Percentiles rank a stretch among this genome's conserved stretches.
Conservation (phyloP, 2,797 vertebrate genomes). For the Sebastes diaconus region DNA sequence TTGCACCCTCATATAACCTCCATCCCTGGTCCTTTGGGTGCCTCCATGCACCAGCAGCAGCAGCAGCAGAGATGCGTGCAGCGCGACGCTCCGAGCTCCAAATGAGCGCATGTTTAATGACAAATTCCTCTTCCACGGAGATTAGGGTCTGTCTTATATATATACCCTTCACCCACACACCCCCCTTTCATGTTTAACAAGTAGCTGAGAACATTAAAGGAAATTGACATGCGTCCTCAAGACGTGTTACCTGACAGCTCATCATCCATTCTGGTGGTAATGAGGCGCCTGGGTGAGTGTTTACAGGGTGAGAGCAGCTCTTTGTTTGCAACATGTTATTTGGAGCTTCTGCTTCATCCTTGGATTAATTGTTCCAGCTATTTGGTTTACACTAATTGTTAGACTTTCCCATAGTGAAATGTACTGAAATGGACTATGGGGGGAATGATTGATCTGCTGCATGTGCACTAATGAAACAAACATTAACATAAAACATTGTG, state of each 20-base stretch:
- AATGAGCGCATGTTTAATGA: conserved; percentile 78
- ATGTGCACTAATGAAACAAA: conserved; percentile 6
- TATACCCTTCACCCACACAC: conserved; percentile 73
- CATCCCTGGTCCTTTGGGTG: conserved; percentile 28
- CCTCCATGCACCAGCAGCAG: conserved; percentile 53
- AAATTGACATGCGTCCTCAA: conserved; percentile 82
- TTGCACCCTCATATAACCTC: conserved; percentile 15
- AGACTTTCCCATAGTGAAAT: conserved; percentile 53
- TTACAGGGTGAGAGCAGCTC: conserved; percentile 62
- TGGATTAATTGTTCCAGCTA: conserved; percentile 55
- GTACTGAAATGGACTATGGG: conserved; percentile 24
- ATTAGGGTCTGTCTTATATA: conserved; percentile 79
- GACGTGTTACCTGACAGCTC: conserved; percentile 83
- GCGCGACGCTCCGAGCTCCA: conserved; percentile 59
- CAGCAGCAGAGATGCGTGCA: conserved; percentile 68
- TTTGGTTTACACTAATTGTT: conserved; percentile 66
- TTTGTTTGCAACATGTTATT: conserved; percentile 60
- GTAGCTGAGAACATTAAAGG: conserved; percentile 85
- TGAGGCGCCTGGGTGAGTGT: conserved; percentile 72
- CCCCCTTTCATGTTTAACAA: conserved; percentile 82
- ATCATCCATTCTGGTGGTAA: conserved; percentile 85
- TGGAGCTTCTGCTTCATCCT: conserved; percentile 32
- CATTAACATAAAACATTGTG: neutral
- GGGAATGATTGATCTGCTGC: neutral
- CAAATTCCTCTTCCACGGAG: conserved; percentile 63